Base-by-base conservation (phyloP, 2,797 vertebrate genomes). In the Delichon dasypus region DNA sequence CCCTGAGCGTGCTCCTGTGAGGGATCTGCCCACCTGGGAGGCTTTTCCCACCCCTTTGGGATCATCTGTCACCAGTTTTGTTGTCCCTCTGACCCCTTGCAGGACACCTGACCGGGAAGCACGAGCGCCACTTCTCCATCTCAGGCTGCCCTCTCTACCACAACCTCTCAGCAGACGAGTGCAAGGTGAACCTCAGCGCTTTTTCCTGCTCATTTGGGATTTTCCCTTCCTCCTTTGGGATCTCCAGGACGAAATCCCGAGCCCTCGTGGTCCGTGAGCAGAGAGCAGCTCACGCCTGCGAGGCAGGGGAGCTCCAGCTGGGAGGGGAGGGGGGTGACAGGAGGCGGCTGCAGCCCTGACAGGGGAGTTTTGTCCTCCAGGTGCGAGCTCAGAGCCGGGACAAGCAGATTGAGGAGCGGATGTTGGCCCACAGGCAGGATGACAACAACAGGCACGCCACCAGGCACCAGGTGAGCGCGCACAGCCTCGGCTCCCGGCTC, bases 41-140 rank as follows among this genome's bases (percentile, higher is more conserved):
- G 3, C n/a, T 38, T 32, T 5, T 40, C 2, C 32, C 57, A 36
- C 36, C 3, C 48, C 25, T 54, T 13, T 13, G 18, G 54, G 50
- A 3, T 20, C 15, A 1, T 40, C 4, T 29, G 2, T 32, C 80
- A 18, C 40, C 11, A 29, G 15, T 5, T 50, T 2, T 0, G 2
- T 13, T 44, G 50, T 68, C 70, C 54, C 18, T 23, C 51, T 90
- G 58, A 11, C 45, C 80, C 45, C 89, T 54, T 61, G 40, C 96
- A 99, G 99, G 99, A 72, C 99, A 99, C 79, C 98, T 99, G 60
- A 99, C 99, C 25, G 99, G 99, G 83, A 99, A 99, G 93, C 99
- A 99, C 2, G 99, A 99, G 96, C 98, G 99, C 57, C 99, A 99
- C 94, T 99, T 99, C 97, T 99, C 99, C 85, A 99, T 99, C 89